Conservation (phyloP, 2,888 invertebrate species). For the Ethmia dodecea region DNA sequence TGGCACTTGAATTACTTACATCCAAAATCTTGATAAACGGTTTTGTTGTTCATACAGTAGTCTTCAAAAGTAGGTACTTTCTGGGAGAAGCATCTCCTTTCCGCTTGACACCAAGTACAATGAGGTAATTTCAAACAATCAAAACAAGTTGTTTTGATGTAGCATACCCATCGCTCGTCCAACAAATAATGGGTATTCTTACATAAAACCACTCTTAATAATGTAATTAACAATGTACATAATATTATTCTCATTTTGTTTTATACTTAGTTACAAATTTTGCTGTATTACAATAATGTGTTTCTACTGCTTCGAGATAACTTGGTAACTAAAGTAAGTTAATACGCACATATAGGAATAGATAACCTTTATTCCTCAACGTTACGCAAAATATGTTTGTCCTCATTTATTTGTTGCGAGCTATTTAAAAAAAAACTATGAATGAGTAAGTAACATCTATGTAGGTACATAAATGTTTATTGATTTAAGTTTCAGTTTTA, state of each 20-base stretch:
- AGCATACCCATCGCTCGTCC: constrained; percentile 52
- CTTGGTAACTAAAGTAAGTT: constrained; percentile 4
- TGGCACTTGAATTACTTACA: too few relatives aligned
- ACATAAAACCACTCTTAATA: too few relatives aligned
- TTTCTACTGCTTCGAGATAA: constrained; percentile 1
- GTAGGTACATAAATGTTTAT: too few relatives aligned
- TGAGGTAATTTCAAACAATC: constrained; percentile 53
- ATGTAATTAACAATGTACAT: too few relatives aligned
- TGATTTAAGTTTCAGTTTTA: too few relatives aligned
- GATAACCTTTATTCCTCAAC: constrained; percentile 56
- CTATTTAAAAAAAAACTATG: too few relatives aligned
- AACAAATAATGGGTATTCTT: too few relatives aligned
- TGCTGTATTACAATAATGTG: too few relatives aligned
- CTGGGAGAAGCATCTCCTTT: constrained; percentile 53
- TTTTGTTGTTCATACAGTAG: constrained; percentile 42
- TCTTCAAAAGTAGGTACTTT: constrained; percentile 26
- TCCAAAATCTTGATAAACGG: constrained; percentile 42
- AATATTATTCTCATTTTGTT: too few relatives aligned
- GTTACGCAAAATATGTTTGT: constrained; percentile 29
- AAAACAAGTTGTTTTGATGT: constrained; percentile 51
- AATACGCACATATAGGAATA: constrained; percentile 32
- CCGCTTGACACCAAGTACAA: constrained; percentile 58
- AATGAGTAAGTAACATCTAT: too few relatives aligned
- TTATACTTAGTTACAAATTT: too few relatives aligned
- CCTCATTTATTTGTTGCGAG: constrained; percentile 4